Evolutionary conservation across 2,797 vertebrate species (phyloP).

Genomic region (Pangasius djambal): DNA sequence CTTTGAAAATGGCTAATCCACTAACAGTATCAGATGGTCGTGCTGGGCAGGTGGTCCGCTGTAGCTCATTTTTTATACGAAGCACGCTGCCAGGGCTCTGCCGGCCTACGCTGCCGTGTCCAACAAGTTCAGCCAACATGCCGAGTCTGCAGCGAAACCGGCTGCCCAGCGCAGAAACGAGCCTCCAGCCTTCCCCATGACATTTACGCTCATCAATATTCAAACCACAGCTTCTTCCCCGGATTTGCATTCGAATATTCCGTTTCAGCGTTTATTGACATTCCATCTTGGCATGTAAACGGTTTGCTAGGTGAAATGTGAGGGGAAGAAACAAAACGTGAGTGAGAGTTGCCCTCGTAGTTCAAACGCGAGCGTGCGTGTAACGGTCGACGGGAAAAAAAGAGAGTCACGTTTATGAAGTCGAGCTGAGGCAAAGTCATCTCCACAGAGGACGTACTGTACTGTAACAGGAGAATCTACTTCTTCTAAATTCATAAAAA

Average conservation of each 20-base stretch:
- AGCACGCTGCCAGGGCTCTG: background rate
- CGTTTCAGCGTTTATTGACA: slow-evolving; percentile 26
- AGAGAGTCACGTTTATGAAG: slow-evolving; percentile 17
- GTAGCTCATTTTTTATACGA: slow-evolving; percentile 7
- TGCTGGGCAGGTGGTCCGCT: slow-evolving; percentile 16
- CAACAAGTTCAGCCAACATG: slow-evolving; percentile 27
- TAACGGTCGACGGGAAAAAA: background rate
- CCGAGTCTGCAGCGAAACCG: slow-evolving; percentile 6
- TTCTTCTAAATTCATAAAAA: slow-evolving; percentile 1
- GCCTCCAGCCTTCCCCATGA: slow-evolving; percentile 16
- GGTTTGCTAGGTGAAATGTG: slow-evolving; percentile 4
- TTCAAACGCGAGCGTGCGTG: background rate
- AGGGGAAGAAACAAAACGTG: background rate
- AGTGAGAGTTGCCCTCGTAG: background rate
- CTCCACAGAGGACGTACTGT: slow-evolving; percentile 13
- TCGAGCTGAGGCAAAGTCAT: slow-evolving; percentile 18
- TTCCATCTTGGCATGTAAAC: slow-evolving; percentile 31
- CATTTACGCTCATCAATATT: slow-evolving; percentile 41
- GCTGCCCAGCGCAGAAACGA: slow-evolving; percentile 7
- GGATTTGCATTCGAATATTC: slow-evolving; percentile 35
- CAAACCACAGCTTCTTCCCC: background rate
- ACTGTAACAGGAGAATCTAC: background rate
- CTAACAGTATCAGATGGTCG: slow-evolving; percentile 26
- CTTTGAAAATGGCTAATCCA: slow-evolving; percentile 1
- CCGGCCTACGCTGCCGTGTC: background rate